Base-by-base conservation (phyloP, 23 tunicate genomes). In the Diplosoma virens region DNA sequence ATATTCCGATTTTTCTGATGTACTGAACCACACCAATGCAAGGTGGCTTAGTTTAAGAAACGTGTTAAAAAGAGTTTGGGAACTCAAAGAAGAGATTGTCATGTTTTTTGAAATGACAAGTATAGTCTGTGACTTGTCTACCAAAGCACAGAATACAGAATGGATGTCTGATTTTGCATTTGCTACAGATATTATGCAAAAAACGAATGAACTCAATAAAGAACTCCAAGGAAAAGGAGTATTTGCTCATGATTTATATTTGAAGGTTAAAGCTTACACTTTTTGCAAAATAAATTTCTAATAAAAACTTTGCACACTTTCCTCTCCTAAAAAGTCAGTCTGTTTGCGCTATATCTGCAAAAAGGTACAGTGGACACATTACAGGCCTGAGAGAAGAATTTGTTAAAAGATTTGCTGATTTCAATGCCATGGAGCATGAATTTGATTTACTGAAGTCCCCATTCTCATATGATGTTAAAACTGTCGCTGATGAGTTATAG, bases 41-140 rank as follows among this genome's bases (percentile, higher is more conserved):
- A 64, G 79, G 30, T 81, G 86, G 86, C 55, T 81, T 17, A 81
- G 86, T 30, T 23, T 71, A 56, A 71, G 86, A 33, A 72, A 28
- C 45, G 61, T 72, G 25, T 47, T 72, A 27, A 72, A 29, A 48
- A 80, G 67, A 80, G 67, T 68, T 7, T 67, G 76, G 66, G 50
- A 53, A 25, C 65, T 80, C 54, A 80, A 54, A 67, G 50, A 79
- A 68, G 73, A 78, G 27, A 78, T 78, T 65, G 67, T 56, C 27
- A 58, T 55, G 69, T 75, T 75, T 58, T n/a, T 58, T 56, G 34
- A 75, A 75, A 34, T 56, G 67, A 75, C 56, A 75, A 18, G 25
- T 26, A 75, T 58, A 34, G 34, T 18, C 47, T 37, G 58, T 56
- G 16, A 78, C 25, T 63, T 59, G 3, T 60, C 29, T 60, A 31